These are phyloP conservation scores for Brachypalpus laphriformis DNA, from an alignment of 2,888 invertebrate species.

Conservation along the genomic window DNA sequence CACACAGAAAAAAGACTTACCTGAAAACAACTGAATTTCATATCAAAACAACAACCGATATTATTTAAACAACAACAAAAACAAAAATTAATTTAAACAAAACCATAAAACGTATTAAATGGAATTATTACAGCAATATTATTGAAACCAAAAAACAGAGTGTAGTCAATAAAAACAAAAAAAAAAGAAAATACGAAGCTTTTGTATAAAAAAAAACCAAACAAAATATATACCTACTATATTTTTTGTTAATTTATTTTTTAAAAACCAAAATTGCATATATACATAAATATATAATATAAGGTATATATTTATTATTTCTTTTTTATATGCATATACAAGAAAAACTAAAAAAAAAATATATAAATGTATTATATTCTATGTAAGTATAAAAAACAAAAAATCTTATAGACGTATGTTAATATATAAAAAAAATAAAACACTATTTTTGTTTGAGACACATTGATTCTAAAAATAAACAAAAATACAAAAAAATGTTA, in stretches of 20 bases:
- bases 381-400: conserved; percentile 64
- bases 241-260: conserved; percentile 41
- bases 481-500: conserved; percentile 62
- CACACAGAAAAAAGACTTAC: conserved; percentile 76
- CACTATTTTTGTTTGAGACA: conserved; percentile 74
- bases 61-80: conserved; percentile 44
- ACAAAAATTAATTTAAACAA: conserved; percentile 32
- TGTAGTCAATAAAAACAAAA: conserved; percentile 61
- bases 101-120: conserved; percentile 50
- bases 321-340: conserved; percentile 72
- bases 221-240: conserved; percentile 52
- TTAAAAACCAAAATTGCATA: conserved; percentile 31
- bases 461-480: conserved; percentile 51
- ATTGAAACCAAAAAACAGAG: conserved; percentile 54
- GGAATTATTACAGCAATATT: conserved; percentile 60
- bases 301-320: conserved; percentile 61
- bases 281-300: conserved; percentile 43
- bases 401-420: conserved; percentile 64
- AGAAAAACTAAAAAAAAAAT: conserved; percentile 14
- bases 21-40: conserved; percentile 76
- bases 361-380: conserved; percentile 68
- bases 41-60: conserved; percentile 75
- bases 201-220: conserved; percentile 37
- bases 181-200: conserved; percentile 39
- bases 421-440: conserved; percentile 59